Evolutionary conservation across 2,113 vertebrate genomes (phyloP).

Genomic region (Macroglossus sobrinus): DNA sequence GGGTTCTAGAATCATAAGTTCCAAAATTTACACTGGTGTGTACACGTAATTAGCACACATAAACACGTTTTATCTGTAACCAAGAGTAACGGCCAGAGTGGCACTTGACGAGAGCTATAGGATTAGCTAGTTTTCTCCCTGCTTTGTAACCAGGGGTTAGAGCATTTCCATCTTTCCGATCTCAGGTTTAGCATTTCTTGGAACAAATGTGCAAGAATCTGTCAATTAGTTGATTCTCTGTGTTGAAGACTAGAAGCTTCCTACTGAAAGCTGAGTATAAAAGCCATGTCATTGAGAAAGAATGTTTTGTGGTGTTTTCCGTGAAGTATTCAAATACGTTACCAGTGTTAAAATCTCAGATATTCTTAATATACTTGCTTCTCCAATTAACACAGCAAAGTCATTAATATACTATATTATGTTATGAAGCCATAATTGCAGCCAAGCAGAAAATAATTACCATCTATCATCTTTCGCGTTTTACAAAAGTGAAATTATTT

Average conservation of each 20-base stretch:
- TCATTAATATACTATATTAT: constrained; percentile 39
- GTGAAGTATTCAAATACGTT: constrained; percentile 1
- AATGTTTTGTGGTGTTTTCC: neutral
- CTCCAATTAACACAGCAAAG: constrained; percentile 48
- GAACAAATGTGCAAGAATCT: neutral
- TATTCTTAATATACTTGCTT: constrained; percentile 27
- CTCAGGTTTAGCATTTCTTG: neutral
- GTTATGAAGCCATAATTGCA: constrained; percentile 46
- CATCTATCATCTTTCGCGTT: constrained; percentile 35
- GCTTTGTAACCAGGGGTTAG: neutral
- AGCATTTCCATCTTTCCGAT: neutral
- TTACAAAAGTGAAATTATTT: constrained; percentile 58
- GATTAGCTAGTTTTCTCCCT: neutral
- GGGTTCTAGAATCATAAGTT: neutral
- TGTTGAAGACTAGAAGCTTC: constrained; percentile 10
- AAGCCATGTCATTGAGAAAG: constrained; percentile 26
- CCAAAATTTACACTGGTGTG: neutral
- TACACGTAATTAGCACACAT: neutral
- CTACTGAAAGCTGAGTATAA: constrained; percentile 18
- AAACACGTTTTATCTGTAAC: neutral
- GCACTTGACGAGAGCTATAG: neutral
- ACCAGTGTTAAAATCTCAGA: constrained; percentile 19
- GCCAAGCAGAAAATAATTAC: constrained; percentile 61
- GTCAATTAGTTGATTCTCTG: neutral
- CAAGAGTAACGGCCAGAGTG: neutral